A percentile compares a stretch with the other conserved stretches of the same genome.
Conservation (phyloP, 2,888 invertebrate species). For the Glomeris marginata region DNA sequence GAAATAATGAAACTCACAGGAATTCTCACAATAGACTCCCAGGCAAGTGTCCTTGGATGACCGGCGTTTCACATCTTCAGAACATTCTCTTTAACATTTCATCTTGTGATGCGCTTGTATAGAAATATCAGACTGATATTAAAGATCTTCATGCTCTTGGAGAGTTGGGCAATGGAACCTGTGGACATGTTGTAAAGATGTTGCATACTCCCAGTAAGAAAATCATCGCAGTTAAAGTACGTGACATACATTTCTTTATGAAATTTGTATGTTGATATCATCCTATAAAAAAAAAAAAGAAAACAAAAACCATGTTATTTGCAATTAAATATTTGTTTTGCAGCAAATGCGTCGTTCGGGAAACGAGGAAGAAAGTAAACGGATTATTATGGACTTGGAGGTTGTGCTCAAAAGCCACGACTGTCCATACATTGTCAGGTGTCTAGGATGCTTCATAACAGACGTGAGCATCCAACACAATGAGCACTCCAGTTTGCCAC, state of each 20-base stretch:
- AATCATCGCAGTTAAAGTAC: constrained; percentile 85
- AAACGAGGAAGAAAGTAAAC: constrained; percentile 90
- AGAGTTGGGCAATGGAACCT: constrained; percentile 86
- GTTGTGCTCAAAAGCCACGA: constrained; percentile 95
- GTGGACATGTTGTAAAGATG: constrained; percentile 97
- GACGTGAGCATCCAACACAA: constrained; percentile 42
- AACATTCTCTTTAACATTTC: constrained; percentile 3
- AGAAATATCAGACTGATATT: constrained; percentile 61
- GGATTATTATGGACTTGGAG: constrained; percentile 97
- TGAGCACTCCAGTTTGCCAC: background rate
- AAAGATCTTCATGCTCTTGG: constrained; percentile 71
- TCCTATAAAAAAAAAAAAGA: constrained; percentile 1
- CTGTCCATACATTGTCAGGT: constrained; percentile 92
- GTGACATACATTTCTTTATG: constrained; percentile 10
- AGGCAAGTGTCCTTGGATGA: constrained; percentile 26
- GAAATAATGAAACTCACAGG: constrained; percentile 91
- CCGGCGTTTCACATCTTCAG: too few species aligned
- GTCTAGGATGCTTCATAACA: constrained; percentile 93
- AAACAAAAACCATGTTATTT: background rate
- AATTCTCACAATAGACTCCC: constrained; percentile 64
- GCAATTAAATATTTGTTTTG: background rate
- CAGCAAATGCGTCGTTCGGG: constrained; percentile 95
- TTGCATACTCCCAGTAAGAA: constrained; percentile 66
- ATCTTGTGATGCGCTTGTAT: constrained; percentile 18
- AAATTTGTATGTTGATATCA: background rate